A percentile compares a stretch with the other conserved stretches of the same genome.
phyloP scores from a whole-genome alignment of 1,140 invertebrate species.

The Reticulitermes speratus region DNA sequence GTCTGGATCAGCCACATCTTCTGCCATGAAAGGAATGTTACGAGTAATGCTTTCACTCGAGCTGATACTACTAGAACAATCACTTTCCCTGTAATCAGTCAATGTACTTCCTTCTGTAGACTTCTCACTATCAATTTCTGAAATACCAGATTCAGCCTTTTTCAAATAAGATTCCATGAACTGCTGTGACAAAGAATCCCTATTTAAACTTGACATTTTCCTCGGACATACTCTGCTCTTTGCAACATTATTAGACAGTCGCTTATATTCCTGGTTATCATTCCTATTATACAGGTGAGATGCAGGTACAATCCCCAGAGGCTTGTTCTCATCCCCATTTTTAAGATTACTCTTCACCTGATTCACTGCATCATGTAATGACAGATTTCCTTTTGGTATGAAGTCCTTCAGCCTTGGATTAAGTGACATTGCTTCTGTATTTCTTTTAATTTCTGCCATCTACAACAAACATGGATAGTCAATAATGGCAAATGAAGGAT shows the following conservation, averaged over 20 bases:
- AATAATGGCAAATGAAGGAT: too few species aligned
- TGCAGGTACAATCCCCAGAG: not conserved
- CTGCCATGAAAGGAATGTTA: not conserved
- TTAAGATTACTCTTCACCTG: not conserved
- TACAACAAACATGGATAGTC: not conserved
- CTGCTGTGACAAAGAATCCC: not conserved
- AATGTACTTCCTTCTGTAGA: not conserved
- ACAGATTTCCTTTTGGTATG: not conserved
- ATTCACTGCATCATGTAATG: slow-evolving; percentile 27
- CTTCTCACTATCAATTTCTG: not conserved
- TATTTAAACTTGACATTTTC: slow-evolving; percentile 22
- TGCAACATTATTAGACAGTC: not conserved
- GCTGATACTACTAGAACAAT: not conserved
- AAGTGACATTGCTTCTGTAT: slow-evolving; percentile 20
- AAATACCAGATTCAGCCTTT: not conserved
- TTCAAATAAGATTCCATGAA: not conserved
- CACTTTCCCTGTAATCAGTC: not conserved
- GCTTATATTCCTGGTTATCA: not conserved
- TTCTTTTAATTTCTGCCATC: slow-evolving; percentile 28
- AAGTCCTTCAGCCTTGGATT: slow-evolving; percentile 14
- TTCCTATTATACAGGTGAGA: slow-evolving; percentile 10
- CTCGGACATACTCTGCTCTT: not conserved
- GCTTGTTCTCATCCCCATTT: not conserved
- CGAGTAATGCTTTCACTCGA: not conserved
- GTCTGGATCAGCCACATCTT: not conserved